phyloP scores from a whole-genome alignment of 1,140 invertebrate genomes.

The Bombus impatiens region DNA sequence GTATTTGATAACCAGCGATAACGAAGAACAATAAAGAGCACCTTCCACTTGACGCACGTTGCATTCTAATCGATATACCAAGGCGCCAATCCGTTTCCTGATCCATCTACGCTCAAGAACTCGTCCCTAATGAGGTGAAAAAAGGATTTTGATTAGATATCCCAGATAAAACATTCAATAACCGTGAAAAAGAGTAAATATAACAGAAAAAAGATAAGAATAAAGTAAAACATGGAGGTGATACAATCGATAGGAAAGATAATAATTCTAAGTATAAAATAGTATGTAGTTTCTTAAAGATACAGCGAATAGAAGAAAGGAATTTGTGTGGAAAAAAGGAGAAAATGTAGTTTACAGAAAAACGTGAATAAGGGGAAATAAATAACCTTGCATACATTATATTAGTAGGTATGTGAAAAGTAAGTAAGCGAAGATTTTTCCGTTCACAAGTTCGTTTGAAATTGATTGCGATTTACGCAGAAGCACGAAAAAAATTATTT shows the following conservation, averaged over 20 bases:
- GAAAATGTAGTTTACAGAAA: background rate
- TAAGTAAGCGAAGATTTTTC: background rate
- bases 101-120: background rate
- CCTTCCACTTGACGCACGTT: background rate
- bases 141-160: slow-evolving; percentile 43
- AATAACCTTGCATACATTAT: background rate
- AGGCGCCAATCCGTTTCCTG: background rate
- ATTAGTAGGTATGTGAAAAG: background rate
- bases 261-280: background rate
- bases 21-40: background rate
- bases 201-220: background rate
- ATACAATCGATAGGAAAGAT: too few species aligned
- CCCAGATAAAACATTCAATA: background rate
- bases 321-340: background rate
- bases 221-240: too few species aligned
- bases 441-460: too few species aligned
- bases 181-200: background rate
- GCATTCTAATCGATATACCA: background rate
- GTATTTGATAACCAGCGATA: slow-evolving; percentile 1
- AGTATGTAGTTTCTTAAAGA: background rate
- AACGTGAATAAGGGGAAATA: background rate
- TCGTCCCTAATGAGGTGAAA: background rate
- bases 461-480: background rate
- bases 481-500: too few species aligned
- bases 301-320: background rate